Percentiles rank a stretch among this genome's conserved stretches.
phyloP scores from a whole-genome alignment of 2,113 vertebrate species.

The Hippocampus zosterae region DNA sequence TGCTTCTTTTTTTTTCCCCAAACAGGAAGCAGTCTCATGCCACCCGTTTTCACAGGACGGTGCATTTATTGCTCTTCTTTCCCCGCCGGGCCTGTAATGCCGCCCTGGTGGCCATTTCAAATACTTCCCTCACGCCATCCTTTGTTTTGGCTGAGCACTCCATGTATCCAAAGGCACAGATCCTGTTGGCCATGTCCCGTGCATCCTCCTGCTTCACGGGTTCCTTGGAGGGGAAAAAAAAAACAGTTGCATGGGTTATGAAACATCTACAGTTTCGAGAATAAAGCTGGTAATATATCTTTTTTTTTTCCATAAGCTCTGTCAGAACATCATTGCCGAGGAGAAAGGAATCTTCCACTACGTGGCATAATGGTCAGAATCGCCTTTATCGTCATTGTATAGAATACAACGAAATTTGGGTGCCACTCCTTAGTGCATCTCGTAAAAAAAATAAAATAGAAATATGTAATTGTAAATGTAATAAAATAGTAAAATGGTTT shows the following conservation, averaged over 20 bases:
- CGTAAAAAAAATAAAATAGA: too few species aligned
- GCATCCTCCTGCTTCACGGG: conserved; percentile 82
- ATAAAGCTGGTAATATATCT: neutral
- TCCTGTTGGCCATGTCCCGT: conserved; percentile 81
- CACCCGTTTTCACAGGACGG: conserved; percentile 71
- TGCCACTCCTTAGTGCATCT: too few species aligned
- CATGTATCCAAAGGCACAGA: conserved; percentile 83
- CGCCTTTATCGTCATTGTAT: too few species aligned
- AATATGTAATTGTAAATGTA: too few species aligned
- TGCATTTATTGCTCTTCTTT: conserved; percentile 76
- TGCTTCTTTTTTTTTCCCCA: conserved; percentile 31
- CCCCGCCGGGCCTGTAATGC: conserved; percentile 80
- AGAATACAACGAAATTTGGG: too few species aligned
- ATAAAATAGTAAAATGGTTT: too few species aligned
- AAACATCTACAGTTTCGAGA: neutral
- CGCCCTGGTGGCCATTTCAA: conserved; percentile 84
- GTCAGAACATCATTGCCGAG: neutral
- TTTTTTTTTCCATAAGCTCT: too few species aligned
- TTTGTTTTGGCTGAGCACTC: conserved; percentile 85
- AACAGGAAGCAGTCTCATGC: conserved; percentile 51
- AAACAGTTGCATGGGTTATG: neutral
- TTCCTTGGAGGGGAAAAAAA: conserved; percentile 58
- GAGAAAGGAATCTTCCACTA: neutral
- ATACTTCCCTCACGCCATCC: conserved; percentile 84
- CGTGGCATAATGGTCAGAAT: neutral